A percentile compares a stretch with the other conserved stretches of the same genome.
phyloP scores from a whole-genome alignment of 2,113 vertebrate genomes.

The Epinephelus cyanopodus region DNA sequence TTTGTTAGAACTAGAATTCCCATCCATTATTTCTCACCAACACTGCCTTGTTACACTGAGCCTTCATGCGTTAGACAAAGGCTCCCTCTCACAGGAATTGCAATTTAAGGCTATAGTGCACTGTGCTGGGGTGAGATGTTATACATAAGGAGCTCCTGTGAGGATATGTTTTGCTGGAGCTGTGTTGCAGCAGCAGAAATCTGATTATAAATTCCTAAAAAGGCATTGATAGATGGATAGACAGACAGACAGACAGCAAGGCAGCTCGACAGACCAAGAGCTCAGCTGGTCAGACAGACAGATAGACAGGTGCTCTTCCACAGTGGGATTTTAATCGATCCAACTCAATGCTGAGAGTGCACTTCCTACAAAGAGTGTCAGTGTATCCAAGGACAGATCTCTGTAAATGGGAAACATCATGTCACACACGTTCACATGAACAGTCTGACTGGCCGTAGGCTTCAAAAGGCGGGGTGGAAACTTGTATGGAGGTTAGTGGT shows the following conservation, averaged over 20 bases:
- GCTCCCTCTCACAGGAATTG: constrained; percentile 26
- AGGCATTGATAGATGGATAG: not conserved
- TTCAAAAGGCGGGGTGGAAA: not conserved
- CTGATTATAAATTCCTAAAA: not conserved
- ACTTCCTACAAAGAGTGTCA: constrained; percentile 21
- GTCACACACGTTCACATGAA: constrained; percentile 8
- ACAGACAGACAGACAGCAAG: not conserved
- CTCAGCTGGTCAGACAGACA: not conserved
- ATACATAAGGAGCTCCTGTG: constrained; percentile 1
- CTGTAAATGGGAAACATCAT: constrained; percentile 7
- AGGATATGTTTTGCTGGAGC: not conserved
- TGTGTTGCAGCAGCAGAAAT: not conserved
- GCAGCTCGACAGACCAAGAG: not conserved
- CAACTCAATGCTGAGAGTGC: constrained; percentile 34
- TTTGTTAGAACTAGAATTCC: constrained; percentile 32
- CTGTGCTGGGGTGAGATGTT: not conserved
- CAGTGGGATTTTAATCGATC: constrained; percentile 38
- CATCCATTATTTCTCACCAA: constrained; percentile 23
- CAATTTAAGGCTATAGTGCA: constrained; percentile 6
- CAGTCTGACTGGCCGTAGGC: not conserved
- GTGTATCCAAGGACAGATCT: constrained; percentile 45
- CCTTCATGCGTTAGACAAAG: constrained; percentile 18
- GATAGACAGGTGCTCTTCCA: not conserved
- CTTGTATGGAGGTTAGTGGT: not conserved
- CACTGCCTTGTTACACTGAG: constrained; percentile 28